phyloP scores from a whole-genome alignment of 2,113 vertebrate genomes.

The Corythaeola cristata region DNA sequence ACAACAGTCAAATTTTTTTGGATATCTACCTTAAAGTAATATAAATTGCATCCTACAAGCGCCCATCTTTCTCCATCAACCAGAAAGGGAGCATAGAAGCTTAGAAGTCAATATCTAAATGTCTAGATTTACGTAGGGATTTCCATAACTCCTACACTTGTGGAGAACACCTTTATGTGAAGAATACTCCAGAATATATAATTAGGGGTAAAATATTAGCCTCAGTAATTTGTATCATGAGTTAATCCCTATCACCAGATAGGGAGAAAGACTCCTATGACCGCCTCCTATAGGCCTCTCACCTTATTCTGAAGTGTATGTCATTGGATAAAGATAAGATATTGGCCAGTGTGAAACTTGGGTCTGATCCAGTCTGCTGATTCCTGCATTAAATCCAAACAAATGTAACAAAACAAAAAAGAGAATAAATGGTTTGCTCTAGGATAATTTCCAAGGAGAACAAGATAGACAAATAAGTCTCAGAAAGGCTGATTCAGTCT shows the following conservation, averaged over 20 bases:
- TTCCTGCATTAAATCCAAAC: background rate
- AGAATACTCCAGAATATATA: background rate
- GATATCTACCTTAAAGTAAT: background rate
- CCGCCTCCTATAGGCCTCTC: background rate
- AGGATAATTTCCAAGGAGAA: background rate
- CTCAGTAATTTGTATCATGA: background rate
- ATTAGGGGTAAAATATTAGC: background rate
- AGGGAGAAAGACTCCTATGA: background rate
- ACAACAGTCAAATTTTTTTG: background rate
- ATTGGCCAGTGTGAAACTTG: background rate
- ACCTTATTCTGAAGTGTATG: background rate
- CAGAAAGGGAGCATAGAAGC: background rate
- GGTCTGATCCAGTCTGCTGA: background rate
- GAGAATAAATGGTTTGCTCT: background rate
- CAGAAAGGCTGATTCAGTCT: background rate
- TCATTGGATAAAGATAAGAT: background rate
- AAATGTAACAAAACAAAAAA: background rate
- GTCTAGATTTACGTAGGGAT: background rate
- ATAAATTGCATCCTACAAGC: background rate
- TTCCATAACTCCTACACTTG: background rate
- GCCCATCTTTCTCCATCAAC: background rate
- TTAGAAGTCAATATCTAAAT: background rate
- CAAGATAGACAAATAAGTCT: background rate
- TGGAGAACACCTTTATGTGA: background rate
- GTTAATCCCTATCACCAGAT: background rate